Evolutionary conservation across 2,113 vertebrate genomes (phyloP).

Genomic region (Holacanthus passer): DNA sequence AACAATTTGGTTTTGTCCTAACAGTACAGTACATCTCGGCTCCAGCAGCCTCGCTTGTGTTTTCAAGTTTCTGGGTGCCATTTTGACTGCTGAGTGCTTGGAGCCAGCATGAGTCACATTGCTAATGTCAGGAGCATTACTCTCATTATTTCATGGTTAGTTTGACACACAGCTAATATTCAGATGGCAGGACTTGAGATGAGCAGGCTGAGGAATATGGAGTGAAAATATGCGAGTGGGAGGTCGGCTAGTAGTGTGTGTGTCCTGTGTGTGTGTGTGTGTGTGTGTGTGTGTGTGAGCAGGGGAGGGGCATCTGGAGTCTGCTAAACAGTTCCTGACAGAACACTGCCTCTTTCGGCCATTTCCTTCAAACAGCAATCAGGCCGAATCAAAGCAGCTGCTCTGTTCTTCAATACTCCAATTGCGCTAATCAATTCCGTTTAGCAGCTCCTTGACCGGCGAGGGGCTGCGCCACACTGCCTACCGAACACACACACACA

Average conservation of each 20-base stretch:
- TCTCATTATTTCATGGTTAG: slow-evolving; percentile 74
- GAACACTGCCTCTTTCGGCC: slow-evolving; percentile 82
- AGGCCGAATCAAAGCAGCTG: slow-evolving; percentile 85
- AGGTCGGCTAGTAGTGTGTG: slow-evolving; percentile 64
- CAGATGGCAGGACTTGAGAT: slow-evolving; percentile 67
- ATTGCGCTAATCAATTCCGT: slow-evolving; percentile 85
- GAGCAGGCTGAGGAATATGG: slow-evolving; percentile 51
- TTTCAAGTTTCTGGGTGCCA: slow-evolving; percentile 49
- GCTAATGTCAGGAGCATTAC: slow-evolving; percentile 63
- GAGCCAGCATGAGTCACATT: slow-evolving; percentile 50
- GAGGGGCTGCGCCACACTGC: slow-evolving; percentile 24
- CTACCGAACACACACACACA: slow-evolving; percentile 32
- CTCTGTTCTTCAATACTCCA: slow-evolving; percentile 77
- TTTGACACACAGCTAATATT: slow-evolving; percentile 76
- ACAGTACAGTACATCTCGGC: slow-evolving; percentile 44
- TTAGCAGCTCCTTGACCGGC: slow-evolving; percentile 70
- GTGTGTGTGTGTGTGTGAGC: slow-evolving; percentile 18
- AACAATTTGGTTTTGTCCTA: slow-evolving; percentile 66
- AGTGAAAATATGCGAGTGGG: slow-evolving; percentile 75
- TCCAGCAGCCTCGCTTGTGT: slow-evolving; percentile 12
- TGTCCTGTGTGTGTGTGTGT: slow-evolving; percentile 28
- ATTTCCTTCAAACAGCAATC: slow-evolving; percentile 83
- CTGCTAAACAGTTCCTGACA: slow-evolving; percentile 84
- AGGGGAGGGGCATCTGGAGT: slow-evolving; percentile 72
- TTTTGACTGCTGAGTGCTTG: slow-evolving; percentile 42